Conservation (phyloP, 2,113 vertebrate species). For the Nyctereutes procyonoides region DNA sequence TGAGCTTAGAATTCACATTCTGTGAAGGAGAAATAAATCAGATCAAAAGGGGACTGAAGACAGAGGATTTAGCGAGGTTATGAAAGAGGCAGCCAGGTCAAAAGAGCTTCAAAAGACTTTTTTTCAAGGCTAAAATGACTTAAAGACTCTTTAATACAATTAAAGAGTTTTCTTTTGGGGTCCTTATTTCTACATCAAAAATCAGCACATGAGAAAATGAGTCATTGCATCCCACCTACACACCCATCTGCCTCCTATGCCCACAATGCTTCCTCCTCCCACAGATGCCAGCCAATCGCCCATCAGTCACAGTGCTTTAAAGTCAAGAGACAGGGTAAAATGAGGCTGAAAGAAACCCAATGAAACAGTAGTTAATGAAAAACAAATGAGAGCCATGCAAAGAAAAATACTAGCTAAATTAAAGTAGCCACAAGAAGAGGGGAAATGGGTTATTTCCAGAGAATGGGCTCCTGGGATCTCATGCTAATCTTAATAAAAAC, state of each 20-base stretch:
- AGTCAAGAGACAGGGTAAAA: constrained; percentile 1
- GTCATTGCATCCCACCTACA: constrained; percentile 49
- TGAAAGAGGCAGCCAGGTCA: constrained; percentile 17
- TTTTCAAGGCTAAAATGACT: neutral
- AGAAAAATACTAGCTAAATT: constrained; percentile 39
- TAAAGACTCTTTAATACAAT: constrained; percentile 2
- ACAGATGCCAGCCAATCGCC: constrained; percentile 27
- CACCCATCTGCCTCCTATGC: constrained; percentile 57
- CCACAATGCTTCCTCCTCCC: constrained; percentile 36
- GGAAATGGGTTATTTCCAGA: neutral
- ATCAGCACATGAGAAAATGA: constrained; percentile 62
- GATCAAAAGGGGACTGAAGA: neutral
- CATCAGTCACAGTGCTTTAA: constrained; percentile 22
- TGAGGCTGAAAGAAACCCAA: neutral
- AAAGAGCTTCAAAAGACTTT: neutral
- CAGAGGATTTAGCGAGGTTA: neutral
- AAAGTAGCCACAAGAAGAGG: neutral
- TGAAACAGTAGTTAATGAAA: neutral
- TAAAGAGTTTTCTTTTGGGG: constrained; percentile 60
- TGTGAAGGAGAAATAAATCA: neutral
- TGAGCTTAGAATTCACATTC: neutral
- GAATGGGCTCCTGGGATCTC: neutral
- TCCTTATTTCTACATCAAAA: constrained; percentile 61
- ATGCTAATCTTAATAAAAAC: constrained; percentile 42
- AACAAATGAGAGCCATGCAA: neutral